These are phyloP conservation scores for Lethocerus indicus DNA, from an alignment of 1,140 invertebrate species.

Conservation along the genomic window DNA sequence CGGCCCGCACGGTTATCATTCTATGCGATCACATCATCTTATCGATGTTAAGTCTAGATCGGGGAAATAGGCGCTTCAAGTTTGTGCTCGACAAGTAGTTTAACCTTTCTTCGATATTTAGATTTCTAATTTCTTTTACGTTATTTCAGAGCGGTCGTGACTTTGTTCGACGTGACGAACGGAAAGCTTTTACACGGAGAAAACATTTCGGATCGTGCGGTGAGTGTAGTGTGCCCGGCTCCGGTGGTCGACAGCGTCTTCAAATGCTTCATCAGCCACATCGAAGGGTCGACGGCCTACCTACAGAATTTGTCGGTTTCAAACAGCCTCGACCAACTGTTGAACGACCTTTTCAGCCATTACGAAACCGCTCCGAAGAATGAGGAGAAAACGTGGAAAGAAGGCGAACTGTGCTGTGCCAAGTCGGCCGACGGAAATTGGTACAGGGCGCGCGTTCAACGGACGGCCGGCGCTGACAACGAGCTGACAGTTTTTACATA, in stretches of 20 bases:
- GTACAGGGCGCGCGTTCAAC: constrained; percentile 21
- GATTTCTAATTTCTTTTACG: too few species aligned
- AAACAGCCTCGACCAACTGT: constrained; percentile 25
- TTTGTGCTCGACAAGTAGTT: too few species aligned
- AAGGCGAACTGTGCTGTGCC: constrained; percentile 34
- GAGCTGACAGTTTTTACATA: constrained; percentile 27
- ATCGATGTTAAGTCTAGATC: too few species aligned
- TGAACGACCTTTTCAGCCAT: constrained; percentile 32
- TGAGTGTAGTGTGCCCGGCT: constrained; percentile 33
- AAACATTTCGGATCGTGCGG: constrained; percentile 27
- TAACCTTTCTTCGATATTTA: too few species aligned
- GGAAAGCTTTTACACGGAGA: too few species aligned
- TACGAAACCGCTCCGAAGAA: constrained; percentile 32
- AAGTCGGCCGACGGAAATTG: constrained; percentile 39
- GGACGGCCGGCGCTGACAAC: constrained; percentile 2
- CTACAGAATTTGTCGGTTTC: constrained; percentile 32
- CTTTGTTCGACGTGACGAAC: too few species aligned
- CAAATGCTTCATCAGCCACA: constrained; percentile 29
- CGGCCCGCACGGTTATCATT: too few species aligned
- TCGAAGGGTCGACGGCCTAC: constrained; percentile 35
- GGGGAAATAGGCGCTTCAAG: too few species aligned
- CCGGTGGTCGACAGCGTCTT: constrained; percentile 33
- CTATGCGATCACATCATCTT: too few species aligned
- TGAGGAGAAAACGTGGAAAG: constrained; percentile 17
- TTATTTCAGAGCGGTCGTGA: too few species aligned